Evolutionary conservation across 1,140 invertebrate species (phyloP), one percentile per base, ranked within the genome.

Genomic region (Stegodyphus mimosarum): DNA sequence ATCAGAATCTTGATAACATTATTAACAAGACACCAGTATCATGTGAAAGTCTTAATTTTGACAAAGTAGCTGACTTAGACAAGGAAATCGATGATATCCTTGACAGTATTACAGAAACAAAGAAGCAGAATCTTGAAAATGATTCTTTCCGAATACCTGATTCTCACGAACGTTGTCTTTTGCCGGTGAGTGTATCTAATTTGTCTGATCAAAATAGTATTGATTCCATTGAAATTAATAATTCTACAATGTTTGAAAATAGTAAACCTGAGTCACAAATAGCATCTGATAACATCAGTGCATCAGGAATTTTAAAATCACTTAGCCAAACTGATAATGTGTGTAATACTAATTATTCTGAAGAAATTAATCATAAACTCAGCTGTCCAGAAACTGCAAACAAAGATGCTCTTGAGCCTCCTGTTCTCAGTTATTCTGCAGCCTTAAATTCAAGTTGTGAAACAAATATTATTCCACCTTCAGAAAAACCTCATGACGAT

Each of bases 81-180:
- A 76, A 84, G 69, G 13, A 84, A 17, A 66, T 84, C 69, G 81
- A 18, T 10, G 72, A 84, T 15, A 69, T 84, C 7, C 6, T 76
- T 9, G 64, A 84, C 63, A 15, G 49, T 7, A 52, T 60, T 18
- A 64, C 77, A 49, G 69, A 81, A 50, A 52, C n/a, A 71, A 70
- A 72, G 51, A 73, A 73, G 9, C 13, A 51, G 51, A 73, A 52
- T 53, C n/a, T 2, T 53, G 71, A 67, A 18, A 67, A 67, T 67
- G 64, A 18, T 73, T 17, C 15, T 17, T 73, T 15, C 11, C 52
- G 71, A 33, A 51, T 73, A 53, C 49, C 50, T 53, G 71, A 73
- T 55, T 53, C 48, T 52, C 67, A 60, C 9, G 71, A 83, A 15
- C 33, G n/a, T 60, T 60, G 17, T 51, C 17, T 52, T 17, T 4